Base-by-base conservation (phyloP, 2,797 vertebrate species). In the Sebastiscus tertius region DNA sequence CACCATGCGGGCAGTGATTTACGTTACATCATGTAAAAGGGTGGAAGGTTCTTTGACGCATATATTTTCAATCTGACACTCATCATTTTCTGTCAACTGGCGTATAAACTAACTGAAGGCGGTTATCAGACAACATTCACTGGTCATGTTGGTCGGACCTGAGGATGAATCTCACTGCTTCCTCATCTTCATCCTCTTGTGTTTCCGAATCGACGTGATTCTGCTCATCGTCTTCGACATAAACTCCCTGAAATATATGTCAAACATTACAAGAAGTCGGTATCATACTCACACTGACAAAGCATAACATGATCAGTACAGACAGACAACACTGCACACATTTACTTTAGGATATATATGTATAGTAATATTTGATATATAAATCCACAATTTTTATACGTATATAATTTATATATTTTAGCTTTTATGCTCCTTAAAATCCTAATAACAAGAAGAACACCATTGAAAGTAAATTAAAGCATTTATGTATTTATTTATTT, bases 131-230 rank as follows among this genome's bases (percentile, higher is more conserved):
- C n/a, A 22, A 24, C 56, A 58, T 18, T 34, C 2, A 6, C 1
- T n/a, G 29, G 22, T 70, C 14, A 4, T 22, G 26, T 9, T 5
- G 18, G 2, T 55, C 68, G 13, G 46, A 89, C 90, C 89, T 88
- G 75, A 62, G 55, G 33, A 52, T 0, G 14, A 0, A 55, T 6
- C 8, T 69, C 0, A 2, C 22, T 54, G 75, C 29, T 39, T 74
- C 77, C 42, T 10, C 13, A 9, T 70, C 70, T 54, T 77, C 60
- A 0, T 77, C 63, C n/a, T 66, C 27, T 0, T 8, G 8, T 31
- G 49, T 36, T 34, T 77, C 70, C 4, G 75, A 68, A 58, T 74
- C 42, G 1, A 5, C 33, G 27, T 29, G 69, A 54, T 14, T 81
- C n/a, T n/a, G 55, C 27, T 81, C 68, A 4, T 75, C 84, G 2